These are phyloP conservation scores for Callithrix jacchus DNA, from an alignment of 2,113 vertebrate genomes.

Conservation along the genomic window DNA sequence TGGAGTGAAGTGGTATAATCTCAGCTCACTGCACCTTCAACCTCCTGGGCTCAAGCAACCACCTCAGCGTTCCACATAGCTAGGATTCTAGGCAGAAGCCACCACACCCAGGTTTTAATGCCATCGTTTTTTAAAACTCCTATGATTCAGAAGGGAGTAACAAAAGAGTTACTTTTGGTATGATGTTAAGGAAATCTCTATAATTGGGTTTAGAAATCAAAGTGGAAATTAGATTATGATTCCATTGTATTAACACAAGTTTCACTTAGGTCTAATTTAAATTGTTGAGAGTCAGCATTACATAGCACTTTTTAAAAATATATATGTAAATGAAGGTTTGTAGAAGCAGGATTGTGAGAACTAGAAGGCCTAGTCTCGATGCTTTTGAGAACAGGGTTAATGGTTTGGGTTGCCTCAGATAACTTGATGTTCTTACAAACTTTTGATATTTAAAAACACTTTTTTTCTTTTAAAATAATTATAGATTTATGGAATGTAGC, in stretches of 20 bases:
- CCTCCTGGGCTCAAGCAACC: neutral
- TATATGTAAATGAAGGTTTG: neutral
- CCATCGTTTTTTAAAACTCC: neutral
- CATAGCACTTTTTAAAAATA: neutral
- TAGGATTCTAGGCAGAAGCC: neutral
- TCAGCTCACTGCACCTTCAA: neutral
- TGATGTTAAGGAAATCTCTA: neutral
- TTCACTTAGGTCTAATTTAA: neutral
- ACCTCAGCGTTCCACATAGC: neutral
- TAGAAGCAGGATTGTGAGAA: neutral
- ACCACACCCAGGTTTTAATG: neutral
- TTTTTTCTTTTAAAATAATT: neutral
- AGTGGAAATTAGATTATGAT: neutral
- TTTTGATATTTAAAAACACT: neutral
- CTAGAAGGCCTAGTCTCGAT: neutral
- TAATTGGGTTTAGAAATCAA: neutral
- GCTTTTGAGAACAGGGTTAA: neutral
- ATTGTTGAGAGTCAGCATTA: constrained; percentile 30
- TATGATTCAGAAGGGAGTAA: neutral
- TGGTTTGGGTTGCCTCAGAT: neutral
- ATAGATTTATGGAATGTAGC: neutral
- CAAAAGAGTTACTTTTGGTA: neutral
- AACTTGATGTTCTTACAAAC: neutral
- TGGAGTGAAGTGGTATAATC: neutral
- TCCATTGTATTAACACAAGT: neutral